Evolutionary conservation across 2,797 vertebrate genomes (phyloP).

Genomic region (Cuculus canorus): DNA sequence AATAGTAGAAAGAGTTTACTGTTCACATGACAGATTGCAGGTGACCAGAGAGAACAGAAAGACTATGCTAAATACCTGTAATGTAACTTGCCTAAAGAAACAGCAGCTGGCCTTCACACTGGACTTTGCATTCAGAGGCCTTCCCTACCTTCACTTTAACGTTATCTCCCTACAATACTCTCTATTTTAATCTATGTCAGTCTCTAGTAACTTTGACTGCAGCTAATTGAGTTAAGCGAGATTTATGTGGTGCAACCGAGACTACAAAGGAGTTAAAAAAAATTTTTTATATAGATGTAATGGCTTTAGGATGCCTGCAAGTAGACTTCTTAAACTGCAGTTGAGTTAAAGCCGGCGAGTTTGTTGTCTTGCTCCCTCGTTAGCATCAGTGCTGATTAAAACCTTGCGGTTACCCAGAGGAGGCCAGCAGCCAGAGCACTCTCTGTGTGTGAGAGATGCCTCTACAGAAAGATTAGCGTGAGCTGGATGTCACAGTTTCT

Average conservation of each 20-base stretch:
- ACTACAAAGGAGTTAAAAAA: background rate
- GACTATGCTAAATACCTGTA: background rate
- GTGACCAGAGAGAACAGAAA: background rate
- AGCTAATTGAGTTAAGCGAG: background rate
- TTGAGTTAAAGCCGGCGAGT: fast-evolving
- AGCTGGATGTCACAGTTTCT: background rate
- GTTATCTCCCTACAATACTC: background rate
- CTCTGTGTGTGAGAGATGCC: background rate
- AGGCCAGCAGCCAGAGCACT: background rate
- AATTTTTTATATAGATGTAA: background rate
- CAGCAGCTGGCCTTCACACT: background rate
- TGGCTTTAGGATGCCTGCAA: background rate
- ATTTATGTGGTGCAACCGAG: background rate
- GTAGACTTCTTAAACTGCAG: background rate
- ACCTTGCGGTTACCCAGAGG: background rate
- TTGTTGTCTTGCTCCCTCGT: fast-evolving
- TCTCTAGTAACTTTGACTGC: background rate
- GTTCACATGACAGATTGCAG: background rate
- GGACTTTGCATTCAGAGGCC: background rate
- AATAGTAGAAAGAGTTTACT: background rate
- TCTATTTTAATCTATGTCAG: background rate
- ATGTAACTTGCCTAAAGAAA: background rate
- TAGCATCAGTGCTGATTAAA: background rate
- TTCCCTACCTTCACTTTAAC: background rate
- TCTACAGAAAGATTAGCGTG: background rate